These are phyloP conservation scores for Oscheius sp. DNA, from an alignment of 2,888 invertebrate species.

Conservation along the genomic window DNA sequence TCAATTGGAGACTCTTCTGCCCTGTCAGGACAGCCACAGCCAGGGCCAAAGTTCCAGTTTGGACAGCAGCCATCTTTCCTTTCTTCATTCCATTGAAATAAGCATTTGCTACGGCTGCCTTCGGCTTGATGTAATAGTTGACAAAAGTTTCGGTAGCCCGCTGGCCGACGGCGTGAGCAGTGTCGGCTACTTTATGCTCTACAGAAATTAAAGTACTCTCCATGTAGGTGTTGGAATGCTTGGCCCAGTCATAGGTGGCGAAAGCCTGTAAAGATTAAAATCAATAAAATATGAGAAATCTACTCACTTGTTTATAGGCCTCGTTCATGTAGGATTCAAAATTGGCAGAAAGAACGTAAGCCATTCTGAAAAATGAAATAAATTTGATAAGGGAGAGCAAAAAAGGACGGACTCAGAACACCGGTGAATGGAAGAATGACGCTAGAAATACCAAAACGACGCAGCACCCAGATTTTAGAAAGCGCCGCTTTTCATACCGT, in stretches of 20 bases:
- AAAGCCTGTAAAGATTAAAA: not conserved
- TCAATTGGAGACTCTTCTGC: slow-evolving; percentile 49
- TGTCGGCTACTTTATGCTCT: slow-evolving; percentile 17
- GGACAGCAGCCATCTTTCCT: slow-evolving; percentile 45
- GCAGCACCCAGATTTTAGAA: too few relatives aligned
- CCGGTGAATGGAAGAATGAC: too few relatives aligned
- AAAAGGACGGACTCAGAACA: too few relatives aligned
- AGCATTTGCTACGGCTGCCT: slow-evolving; percentile 39
- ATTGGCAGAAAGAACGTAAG: too few relatives aligned
- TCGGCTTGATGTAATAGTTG: slow-evolving; percentile 48
- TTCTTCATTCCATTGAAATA: slow-evolving; percentile 42
- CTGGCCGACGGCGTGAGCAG: slow-evolving; percentile 4
- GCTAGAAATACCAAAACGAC: too few relatives aligned
- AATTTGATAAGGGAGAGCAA: too few relatives aligned
- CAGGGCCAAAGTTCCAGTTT: slow-evolving; percentile 50
- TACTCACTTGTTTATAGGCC: too few relatives aligned
- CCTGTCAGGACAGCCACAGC: slow-evolving; percentile 55
- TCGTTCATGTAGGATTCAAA: too few relatives aligned
- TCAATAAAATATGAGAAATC: too few relatives aligned
- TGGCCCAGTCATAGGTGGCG: slow-evolving; percentile 34
- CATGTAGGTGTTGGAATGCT: slow-evolving; percentile 18
- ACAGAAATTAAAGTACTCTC: slow-evolving; percentile 18
- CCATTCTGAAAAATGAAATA: too few relatives aligned
- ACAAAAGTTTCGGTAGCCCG: slow-evolving; percentile 47
- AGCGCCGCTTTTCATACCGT: too few relatives aligned